Evolutionary conservation across 2,888 invertebrate genomes (phyloP).

Genomic region (Toxonevra muliebris): DNA sequence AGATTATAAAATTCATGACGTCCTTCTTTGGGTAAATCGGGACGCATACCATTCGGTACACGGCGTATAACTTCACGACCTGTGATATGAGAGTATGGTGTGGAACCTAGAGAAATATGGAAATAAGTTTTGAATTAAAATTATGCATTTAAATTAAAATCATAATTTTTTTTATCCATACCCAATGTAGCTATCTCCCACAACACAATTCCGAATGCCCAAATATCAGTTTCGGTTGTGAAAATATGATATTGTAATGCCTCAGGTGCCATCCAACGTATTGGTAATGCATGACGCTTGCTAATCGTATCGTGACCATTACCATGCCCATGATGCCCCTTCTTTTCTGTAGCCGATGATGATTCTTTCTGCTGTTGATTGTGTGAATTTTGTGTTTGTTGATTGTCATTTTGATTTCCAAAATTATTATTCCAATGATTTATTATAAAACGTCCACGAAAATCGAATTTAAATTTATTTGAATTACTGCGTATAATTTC

Average conservation of each 20-base stretch:
- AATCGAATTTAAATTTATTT: constrained; percentile 60
- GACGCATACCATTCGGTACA: constrained; percentile 80
- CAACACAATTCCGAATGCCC: constrained; percentile 86
- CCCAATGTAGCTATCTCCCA: constrained; percentile 91
- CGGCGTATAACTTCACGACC: constrained; percentile 84
- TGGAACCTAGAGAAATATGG: constrained; percentile 71
- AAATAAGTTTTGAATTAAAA: background rate
- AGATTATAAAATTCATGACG: constrained; percentile 74
- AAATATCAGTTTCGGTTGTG: constrained; percentile 84
- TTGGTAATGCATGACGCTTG: constrained; percentile 63
- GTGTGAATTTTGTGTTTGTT: constrained; percentile 41
- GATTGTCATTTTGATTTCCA: constrained; percentile 38
- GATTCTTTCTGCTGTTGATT: constrained; percentile 37
- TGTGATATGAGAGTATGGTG: constrained; percentile 86
- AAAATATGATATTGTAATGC: constrained; percentile 80
- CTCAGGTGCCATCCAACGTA: constrained; percentile 86
- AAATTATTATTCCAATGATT: constrained; percentile 59
- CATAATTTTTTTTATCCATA: constrained; percentile 50
- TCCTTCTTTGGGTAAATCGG: constrained; percentile 82
- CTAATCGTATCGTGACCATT: constrained; percentile 59
- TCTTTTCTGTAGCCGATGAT: constrained; percentile 40
- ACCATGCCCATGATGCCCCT: constrained; percentile 32
- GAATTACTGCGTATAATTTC: constrained; percentile 54
- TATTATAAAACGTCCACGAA: constrained; percentile 59
- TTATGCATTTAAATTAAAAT: constrained; percentile 1